Conservation (phyloP, 2,113 vertebrate genomes). For the Sprattus sprattus region DNA sequence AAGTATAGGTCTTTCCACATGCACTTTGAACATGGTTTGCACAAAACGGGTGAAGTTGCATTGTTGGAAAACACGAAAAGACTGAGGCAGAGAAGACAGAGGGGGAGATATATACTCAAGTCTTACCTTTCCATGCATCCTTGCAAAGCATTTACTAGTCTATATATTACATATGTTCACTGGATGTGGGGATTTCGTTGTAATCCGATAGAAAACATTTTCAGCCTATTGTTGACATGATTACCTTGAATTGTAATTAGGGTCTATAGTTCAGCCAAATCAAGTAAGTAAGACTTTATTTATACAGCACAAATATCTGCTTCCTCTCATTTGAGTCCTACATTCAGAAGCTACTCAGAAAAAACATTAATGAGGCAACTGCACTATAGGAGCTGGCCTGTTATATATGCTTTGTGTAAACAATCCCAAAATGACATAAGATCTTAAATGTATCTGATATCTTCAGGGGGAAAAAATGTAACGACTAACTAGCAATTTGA, state of each 20-base stretch:
- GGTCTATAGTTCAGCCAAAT: not conserved
- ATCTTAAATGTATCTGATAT: not conserved
- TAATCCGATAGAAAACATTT: not conserved
- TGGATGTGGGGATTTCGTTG: not conserved
- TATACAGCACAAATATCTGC: not conserved
- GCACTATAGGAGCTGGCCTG: too few relatives aligned
- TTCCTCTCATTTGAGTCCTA: not conserved
- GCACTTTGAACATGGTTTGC: not conserved
- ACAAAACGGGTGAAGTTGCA: not conserved
- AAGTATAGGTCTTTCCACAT: slow-evolving; percentile 14
- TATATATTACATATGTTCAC: not conserved
- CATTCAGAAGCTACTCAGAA: not conserved
- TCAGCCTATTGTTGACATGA: not conserved
- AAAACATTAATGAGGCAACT: not conserved
- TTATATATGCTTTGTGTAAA: not conserved
- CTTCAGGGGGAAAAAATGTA: not conserved
- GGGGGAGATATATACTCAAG: not conserved
- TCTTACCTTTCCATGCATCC: not conserved
- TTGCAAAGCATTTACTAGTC: not conserved
- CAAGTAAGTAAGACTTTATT: not conserved
- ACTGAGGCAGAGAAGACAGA: not conserved
- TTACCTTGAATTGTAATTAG: not conserved
- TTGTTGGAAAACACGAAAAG: not conserved
- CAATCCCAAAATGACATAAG: not conserved
- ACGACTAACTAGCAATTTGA: not conserved